phyloP scores from a whole-genome alignment of 2,888 invertebrate genomes.

The Rhamphomyia laevipes region DNA sequence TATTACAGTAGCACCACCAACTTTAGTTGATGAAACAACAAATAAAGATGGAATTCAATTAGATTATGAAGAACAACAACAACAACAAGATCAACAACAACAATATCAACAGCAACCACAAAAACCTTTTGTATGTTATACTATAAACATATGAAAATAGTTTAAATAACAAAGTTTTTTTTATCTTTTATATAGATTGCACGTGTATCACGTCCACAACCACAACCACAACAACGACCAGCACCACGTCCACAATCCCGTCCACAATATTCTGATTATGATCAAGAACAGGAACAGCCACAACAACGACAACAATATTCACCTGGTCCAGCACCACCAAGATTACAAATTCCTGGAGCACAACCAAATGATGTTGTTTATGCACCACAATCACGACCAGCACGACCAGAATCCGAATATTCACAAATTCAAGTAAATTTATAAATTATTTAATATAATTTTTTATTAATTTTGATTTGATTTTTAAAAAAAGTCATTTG shows the following conservation, averaged over 20 bases:
- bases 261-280: constrained; percentile 31
- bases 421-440: constrained; percentile 25
- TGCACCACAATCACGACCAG: constrained; percentile 29
- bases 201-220: constrained; percentile 26
- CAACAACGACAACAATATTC: constrained; percentile 25
- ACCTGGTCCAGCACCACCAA: constrained; percentile 25
- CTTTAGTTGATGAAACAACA: constrained; percentile 43
- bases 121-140: constrained; percentile 27
- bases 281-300: constrained; percentile 23
- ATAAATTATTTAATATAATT: neutral
- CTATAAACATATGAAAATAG: neutral
- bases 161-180: neutral
- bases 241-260: constrained; percentile 23
- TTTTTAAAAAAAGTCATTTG: constrained; percentile 20
- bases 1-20: constrained; percentile 60
- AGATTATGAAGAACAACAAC: constrained; percentile 37
- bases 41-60: constrained; percentile 33
- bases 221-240: constrained; percentile 22
- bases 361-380: constrained; percentile 35
- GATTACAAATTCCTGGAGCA: constrained; percentile 31
- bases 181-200: constrained; percentile 9
- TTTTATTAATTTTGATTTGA: neutral
- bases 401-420: constrained; percentile 34
- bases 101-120: constrained; percentile 20
- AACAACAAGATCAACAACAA: constrained; percentile 1